Evolutionary conservation across 2,113 vertebrate species (phyloP), one percentile per base, ranked within the genome.

Genomic region (Pseudorasbora parva): DNA sequence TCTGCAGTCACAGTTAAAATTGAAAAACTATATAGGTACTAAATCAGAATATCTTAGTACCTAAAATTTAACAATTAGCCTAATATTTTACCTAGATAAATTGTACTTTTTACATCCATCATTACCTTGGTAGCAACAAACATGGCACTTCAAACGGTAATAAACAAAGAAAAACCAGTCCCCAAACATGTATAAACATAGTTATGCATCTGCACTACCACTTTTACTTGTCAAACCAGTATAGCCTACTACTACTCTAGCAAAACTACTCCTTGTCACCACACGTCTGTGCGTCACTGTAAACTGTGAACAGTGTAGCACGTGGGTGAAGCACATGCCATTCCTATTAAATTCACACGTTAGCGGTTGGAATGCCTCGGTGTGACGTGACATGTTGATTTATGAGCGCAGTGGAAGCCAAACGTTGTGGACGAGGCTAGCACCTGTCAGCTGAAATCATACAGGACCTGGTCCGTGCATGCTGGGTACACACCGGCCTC

Each of bases 361-460:
- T 25, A 41, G 74, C 49, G 3, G 12, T 45, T 21, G 23, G 25
- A 64, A 8, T 3, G n/a, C 25, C 8, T 21, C 19, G 3, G 72
- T 15, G 72, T 47, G 69, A 25, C 1, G 41, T 51, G 23, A 74
- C 72, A 19, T 15, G 14, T 51, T 64, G 43, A 62, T 57, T 85
- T 43, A 73, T 37, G 54, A 54, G 43, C 5, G 9, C 41, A 49
- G 14, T 25, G 5, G 21, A 47, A 25, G 45, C 64, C 72, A 60
- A 51, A 59, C 54, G 8, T 62, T 8, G 19, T 4, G 19, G 73
- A 73, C 27, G 27, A 74, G 59, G 49, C 66, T 75, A 68, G 57
- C 51, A 84, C 75, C 75, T 84, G 83, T 72, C 49, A 78, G 49
- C 27, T 21, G 54, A 47, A 23, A 84, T 78, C 74, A 60, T n/a